Evolutionary conservation across 2,888 invertebrate species (phyloP).

Genomic region (Pollenia griseotomentosa): DNA sequence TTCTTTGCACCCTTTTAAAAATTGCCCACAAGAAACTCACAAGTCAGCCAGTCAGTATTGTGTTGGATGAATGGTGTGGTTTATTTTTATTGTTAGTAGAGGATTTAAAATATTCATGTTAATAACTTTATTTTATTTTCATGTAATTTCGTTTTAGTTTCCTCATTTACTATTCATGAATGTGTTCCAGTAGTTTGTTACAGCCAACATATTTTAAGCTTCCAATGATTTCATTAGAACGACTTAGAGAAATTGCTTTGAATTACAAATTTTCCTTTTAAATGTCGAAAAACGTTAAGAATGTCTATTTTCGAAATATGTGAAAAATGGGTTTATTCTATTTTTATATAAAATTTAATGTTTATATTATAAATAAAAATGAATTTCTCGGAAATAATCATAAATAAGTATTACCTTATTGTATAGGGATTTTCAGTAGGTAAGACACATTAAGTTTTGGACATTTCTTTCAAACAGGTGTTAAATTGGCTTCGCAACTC

Average conservation of each 20-base stretch:
- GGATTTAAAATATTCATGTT: conserved; percentile 52
- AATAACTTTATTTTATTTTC: conserved; percentile 40
- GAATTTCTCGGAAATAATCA: conserved; percentile 8
- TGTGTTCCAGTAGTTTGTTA: background rate
- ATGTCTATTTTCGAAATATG: background rate
- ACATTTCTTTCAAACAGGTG: no score
- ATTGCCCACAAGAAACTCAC: background rate
- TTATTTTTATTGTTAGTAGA: conserved; percentile 26
- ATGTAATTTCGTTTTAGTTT: conserved; percentile 18
- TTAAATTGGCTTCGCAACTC: background rate
- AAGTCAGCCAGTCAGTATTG: no score
- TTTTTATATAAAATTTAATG: conserved; percentile 3
- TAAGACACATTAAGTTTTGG: background rate
- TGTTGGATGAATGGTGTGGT: background rate
- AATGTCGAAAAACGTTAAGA: conserved; percentile 12
- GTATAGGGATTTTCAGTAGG: no score
- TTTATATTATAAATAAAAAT: conserved; percentile 27
- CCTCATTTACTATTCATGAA: conserved; percentile 40
- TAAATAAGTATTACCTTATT: background rate
- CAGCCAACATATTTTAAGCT: background rate
- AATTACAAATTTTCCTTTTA: conserved; percentile 31
- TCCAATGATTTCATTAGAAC: background rate
- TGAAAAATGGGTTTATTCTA: background rate
- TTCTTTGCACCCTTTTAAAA: conserved; percentile 1
- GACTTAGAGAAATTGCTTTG: background rate